Base-by-base conservation (phyloP, 2,888 invertebrate species). In the Psylliodes chrysocephalus region DNA sequence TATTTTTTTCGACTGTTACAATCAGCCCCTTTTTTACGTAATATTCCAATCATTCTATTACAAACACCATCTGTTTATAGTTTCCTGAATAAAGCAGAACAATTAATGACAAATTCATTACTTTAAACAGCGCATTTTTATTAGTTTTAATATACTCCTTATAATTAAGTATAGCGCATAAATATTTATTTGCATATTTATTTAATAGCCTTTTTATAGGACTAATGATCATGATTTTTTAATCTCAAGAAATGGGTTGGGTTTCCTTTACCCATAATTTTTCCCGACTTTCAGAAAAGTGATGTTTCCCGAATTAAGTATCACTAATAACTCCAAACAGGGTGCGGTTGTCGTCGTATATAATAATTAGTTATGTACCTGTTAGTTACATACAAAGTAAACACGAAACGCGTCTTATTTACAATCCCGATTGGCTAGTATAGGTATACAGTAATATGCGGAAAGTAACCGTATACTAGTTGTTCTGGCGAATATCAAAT, bases 381-480 rank as follows among this genome's bases (percentile, higher is more conserved):
- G 75, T 74, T 72, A 33, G 33, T 33, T n/a, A 73, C 64, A 68
- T 68, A 65, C 68, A 63, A 66, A 67, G 33, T 14, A 56, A 56
- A 56, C 57, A 57, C n/a, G 57, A 56, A 56, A 56, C 57, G 49
- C n/a, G 57, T 57, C 59, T 63, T 59, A 59, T 65, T 64, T 60
- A 59, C 63, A 65, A 66, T 64, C 61, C 57, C 40, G 59, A 55
- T 49, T 5, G 42, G n/a, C 46, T 15, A 25, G 47, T 47, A 47
- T 28, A 51, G 10, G 38, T 25, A 28, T 14, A 38, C 28, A 38
- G 10, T 49, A 59, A 38, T 44, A 46, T 64, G 59, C 64, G 40
- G 72, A 73, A 75, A 73, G 57, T 76, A 77, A 75, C 77, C 69
- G 77, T 76, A 74, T 69, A 54, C 42, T 40, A 47, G 57, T 55